Evolutionary conservation across 1,140 invertebrate genomes (phyloP), one percentile per base, ranked within the genome.

Genomic region (Leptinotarsa undecemlineata): DNA sequence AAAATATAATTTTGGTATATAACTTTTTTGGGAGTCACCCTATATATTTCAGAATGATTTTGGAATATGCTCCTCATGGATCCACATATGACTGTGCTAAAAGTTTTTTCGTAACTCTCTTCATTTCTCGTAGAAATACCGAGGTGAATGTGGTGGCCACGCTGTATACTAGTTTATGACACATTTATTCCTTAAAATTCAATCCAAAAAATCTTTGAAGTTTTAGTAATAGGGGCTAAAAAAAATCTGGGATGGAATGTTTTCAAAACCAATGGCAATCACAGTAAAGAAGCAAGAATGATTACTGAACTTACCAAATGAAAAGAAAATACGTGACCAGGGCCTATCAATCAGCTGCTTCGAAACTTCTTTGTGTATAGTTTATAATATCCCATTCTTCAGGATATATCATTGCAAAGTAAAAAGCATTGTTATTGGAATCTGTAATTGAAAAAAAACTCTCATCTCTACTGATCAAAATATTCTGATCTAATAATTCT

Each of bases 291-390:
- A 48, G 33, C 33, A 42, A 26, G 26, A 23, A 48, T 64, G 33
- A 42, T 42, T 3, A 19, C 15, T 57, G 15, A 57, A 23, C 72
- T 51, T 71, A 80, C 79, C 72, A 75, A 72, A 74, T 77, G 42
- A 69, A 74, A n/a, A 17, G 51, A 57, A 57, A 57, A 17, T 57
- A 57, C n/a, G 51, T 78, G 79, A 79, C 79, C 79, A 76, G 75
- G 76, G 77, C 78, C 78, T 79, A 78, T 76, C 80, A 83, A 81
- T 83, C 82, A 83, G 78, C 81, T 83, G 79, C 73, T 77, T 74
- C 33, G 69, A 76, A 76, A 75, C 62, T 42, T 33, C 21, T 60
- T 48, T 33, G 51, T 42, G 74, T 79, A 73, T 51, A 79, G 71
- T 64, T 69, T 74, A 19, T 57, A 42, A 81, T 72, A 82, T 79